Percentiles rank a stretch among this genome's conserved stretches.
phyloP scores from a whole-genome alignment of 2,797 vertebrate species.

The Novumbra hubbsi region DNA sequence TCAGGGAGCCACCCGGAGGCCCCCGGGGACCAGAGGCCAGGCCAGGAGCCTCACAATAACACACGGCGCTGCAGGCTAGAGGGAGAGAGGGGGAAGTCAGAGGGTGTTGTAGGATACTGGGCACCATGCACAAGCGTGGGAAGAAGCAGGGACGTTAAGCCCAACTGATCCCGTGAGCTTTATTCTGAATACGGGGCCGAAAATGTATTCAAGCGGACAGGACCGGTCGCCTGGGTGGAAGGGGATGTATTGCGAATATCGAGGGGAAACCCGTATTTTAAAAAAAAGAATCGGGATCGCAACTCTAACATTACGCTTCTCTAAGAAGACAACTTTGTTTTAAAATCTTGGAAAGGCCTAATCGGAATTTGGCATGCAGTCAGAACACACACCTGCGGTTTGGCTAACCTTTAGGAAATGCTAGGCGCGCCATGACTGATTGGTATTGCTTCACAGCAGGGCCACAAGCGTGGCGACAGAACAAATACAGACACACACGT shows the following conservation, averaged over 20 bases:
- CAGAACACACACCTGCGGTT: constrained; percentile 62
- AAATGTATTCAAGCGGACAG: constrained; percentile 44
- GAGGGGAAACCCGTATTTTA: neutral
- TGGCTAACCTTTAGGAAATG: constrained; percentile 63
- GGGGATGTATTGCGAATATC: neutral
- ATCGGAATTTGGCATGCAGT: constrained; percentile 59
- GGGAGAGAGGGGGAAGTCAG: neutral
- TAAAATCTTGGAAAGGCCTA: constrained; percentile 42
- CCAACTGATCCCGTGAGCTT: neutral
- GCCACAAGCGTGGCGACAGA: constrained; percentile 46
- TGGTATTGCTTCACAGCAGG: constrained; percentile 40
- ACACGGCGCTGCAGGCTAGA: constrained; percentile 88
- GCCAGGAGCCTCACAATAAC: constrained; percentile 60
- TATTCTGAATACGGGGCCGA: constrained; percentile 23
- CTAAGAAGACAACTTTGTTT: neutral
- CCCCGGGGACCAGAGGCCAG: constrained; percentile 66
- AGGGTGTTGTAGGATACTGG: neutral
- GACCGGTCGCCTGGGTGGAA: constrained; percentile 42
- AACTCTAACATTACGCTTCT: neutral
- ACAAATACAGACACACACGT: constrained; percentile 30
- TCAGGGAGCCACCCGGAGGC: constrained; percentile 75
- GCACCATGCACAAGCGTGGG: neutral
- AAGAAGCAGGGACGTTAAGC: constrained; percentile 9
- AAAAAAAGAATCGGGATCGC: neutral
- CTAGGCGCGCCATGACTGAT: constrained; percentile 46